Percentiles rank a stretch among this genome's conserved stretches.
These are phyloP conservation scores for Mimas tiliae DNA, from an alignment of 2,888 invertebrate species.

Conservation along the genomic window DNA sequence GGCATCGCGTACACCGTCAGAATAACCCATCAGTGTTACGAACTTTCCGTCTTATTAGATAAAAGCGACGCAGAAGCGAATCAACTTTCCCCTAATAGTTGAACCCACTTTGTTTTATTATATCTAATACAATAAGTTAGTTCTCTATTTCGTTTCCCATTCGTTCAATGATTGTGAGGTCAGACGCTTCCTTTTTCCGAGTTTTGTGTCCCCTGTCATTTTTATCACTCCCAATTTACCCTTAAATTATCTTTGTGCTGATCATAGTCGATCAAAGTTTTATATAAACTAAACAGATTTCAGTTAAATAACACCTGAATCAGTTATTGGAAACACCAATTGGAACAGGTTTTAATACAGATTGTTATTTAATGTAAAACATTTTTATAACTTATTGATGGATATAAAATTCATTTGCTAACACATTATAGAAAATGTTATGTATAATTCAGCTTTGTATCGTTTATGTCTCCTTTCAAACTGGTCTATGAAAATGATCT, in stretches of 20 bases:
- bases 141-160: conserved; percentile 30
- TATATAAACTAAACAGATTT: not conserved
- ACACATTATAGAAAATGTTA: too few relatives aligned
- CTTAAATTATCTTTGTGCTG: not conserved
- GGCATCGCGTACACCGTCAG: not conserved
- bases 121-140: conserved; percentile 33
- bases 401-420: too few relatives aligned
- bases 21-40: not conserved
- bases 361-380: not conserved
- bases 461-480: too few relatives aligned
- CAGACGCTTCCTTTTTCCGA: conserved; percentile 24
- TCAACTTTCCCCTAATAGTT: conserved; percentile 35
- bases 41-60: conserved; percentile 30
- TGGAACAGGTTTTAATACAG: not conserved
- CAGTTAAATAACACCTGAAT: not conserved
- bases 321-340: too few relatives aligned
- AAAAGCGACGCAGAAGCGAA: conserved; percentile 32
- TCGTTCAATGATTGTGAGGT: conserved; percentile 19
- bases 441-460: too few relatives aligned
- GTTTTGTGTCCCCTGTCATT: conserved; percentile 28
- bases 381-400: too few relatives aligned
- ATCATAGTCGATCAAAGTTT: not conserved
- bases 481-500: too few relatives aligned
- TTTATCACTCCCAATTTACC: conserved; percentile 2
- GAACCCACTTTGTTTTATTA: conserved; percentile 33